These are phyloP conservation scores for Hermatobates lingyangjiaoensis DNA, from an alignment of 1,140 invertebrate species.

Conservation along the genomic window DNA sequence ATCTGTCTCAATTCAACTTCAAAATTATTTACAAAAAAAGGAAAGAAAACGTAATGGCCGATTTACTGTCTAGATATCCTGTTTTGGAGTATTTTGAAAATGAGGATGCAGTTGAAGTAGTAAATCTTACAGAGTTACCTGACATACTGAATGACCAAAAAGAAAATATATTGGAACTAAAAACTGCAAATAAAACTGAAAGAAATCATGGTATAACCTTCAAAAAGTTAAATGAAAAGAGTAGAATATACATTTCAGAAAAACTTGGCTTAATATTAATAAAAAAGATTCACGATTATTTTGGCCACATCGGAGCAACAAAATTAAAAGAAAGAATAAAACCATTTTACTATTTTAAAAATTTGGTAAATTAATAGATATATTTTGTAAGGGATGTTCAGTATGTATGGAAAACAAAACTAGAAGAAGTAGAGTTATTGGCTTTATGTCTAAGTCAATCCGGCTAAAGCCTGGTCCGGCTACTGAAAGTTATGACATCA, in stretches of 20 bases:
- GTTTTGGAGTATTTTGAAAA: constrained; percentile 4
- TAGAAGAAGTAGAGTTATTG: constrained; percentile 17
- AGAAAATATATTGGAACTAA: neutral
- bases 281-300: constrained; percentile 1
- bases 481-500: constrained; percentile 22
- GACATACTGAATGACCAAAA: neutral
- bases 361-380: constrained; percentile 12
- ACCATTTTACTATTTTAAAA: constrained; percentile 6
- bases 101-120: constrained; percentile 1
- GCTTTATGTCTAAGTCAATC: constrained; percentile 16
- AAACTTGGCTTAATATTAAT: constrained; percentile 1
- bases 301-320: constrained; percentile 5
- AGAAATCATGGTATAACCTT: constrained; percentile 3
- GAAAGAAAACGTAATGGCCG: constrained; percentile 9
- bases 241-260: constrained; percentile 1
- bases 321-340: neutral
- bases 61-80: constrained; percentile 1
- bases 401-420: constrained; percentile 22
- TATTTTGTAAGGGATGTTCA: constrained; percentile 20
- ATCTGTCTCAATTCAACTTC: constrained; percentile 13
- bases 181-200: constrained; percentile 3
- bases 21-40: constrained; percentile 10
- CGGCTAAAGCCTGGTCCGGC: constrained; percentile 22
- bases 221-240: constrained; percentile 4
- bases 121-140: neutral